Conservation (phyloP, 1,140 invertebrate genomes). For the Leptopilina boulardi region DNA sequence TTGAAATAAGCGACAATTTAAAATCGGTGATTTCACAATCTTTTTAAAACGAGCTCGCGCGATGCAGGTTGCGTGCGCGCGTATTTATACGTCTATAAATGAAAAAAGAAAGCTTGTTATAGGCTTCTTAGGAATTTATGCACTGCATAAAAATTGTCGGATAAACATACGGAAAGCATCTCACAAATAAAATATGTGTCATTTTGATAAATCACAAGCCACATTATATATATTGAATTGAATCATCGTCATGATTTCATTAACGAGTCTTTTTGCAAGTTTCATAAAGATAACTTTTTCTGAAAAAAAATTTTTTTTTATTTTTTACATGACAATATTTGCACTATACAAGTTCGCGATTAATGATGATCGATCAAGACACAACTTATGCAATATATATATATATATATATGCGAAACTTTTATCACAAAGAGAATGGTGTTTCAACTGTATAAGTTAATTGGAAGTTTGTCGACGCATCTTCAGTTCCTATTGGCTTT, state of each 20-base stretch:
- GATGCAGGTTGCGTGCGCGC: slow-evolving; percentile 34
- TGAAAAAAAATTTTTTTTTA: too few species aligned
- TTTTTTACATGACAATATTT: too few species aligned
- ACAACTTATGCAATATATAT: slow-evolving; percentile 44
- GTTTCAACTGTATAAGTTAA: slow-evolving; percentile 21
- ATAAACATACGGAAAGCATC: slow-evolving; percentile 6
- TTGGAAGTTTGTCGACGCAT: slow-evolving; percentile 36
- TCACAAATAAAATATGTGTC: not conserved
- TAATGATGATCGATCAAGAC: slow-evolving; percentile 43
- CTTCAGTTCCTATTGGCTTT: not conserved
- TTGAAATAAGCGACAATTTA: slow-evolving; percentile 15
- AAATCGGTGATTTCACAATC: slow-evolving; percentile 21
- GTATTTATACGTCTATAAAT: slow-evolving; percentile 36
- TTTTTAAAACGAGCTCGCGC: slow-evolving; percentile 31
- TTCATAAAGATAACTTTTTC: not conserved
- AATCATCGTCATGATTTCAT: not conserved
- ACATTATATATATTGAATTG: not conserved
- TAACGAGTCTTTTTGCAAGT: too few species aligned
- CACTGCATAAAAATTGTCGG: slow-evolving; percentile 31
- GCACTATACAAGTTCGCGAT: not conserved
- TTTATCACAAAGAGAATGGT: slow-evolving; percentile 21
- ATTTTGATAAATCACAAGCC: not conserved
- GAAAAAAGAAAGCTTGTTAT: slow-evolving; percentile 31
- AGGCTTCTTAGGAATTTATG: slow-evolving; percentile 14
- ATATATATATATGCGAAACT: too few species aligned